Percentiles rank a stretch among this genome's conserved stretches.
Evolutionary conservation across 2,113 vertebrate genomes (phyloP).

Genomic region (Dasypus novemcinctus): DNA sequence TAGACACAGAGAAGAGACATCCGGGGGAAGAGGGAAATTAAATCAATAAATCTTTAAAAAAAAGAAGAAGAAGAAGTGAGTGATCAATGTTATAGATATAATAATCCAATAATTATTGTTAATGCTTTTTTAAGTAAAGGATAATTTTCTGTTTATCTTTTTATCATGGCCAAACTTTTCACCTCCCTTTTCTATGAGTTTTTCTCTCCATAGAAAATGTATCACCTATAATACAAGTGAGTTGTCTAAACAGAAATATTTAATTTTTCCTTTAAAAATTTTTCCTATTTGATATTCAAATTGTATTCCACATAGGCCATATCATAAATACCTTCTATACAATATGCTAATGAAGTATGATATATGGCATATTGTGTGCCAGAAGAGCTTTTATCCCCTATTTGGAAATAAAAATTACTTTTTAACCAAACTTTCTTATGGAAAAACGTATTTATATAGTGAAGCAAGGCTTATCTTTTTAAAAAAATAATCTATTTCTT

Average conservation of each 20-base stretch:
- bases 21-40: too few species aligned
- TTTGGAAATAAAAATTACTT: conserved; percentile 28
- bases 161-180: background rate
- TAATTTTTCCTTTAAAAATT: background rate
- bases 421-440: background rate
- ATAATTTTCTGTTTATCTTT: background rate
- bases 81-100: background rate
- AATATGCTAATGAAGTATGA: background rate
- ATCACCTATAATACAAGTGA: background rate
- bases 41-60: too few species aligned
- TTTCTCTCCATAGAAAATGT: background rate
- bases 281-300: background rate
- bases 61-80: background rate
- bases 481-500: background rate
- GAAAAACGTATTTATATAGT: background rate
- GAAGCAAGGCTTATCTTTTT: background rate
- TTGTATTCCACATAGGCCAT: background rate
- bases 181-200: background rate
- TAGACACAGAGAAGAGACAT: too few species aligned
- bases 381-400: background rate
- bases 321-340: background rate
- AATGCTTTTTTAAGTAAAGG: background rate
- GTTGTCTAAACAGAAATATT: background rate
- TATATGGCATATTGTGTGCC: background rate
- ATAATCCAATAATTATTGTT: background rate